A percentile compares a stretch with the other conserved stretches of the same genome.
Conservation (phyloP, 2,888 invertebrate species). For the Acronicta psi region DNA sequence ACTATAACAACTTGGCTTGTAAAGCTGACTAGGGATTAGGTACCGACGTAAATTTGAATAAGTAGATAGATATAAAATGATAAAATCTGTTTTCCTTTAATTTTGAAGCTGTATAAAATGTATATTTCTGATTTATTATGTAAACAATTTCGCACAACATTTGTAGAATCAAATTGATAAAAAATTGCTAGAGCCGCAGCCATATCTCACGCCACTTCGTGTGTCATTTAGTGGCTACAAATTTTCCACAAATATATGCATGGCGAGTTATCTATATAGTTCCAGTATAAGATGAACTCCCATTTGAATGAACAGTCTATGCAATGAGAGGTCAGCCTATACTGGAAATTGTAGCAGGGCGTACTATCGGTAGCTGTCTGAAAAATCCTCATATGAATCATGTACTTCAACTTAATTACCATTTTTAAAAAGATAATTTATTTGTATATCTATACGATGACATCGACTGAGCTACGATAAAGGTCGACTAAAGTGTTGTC, state of each 20-base stretch:
- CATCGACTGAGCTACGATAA: too few relatives aligned
- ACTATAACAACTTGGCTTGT: too few relatives aligned
- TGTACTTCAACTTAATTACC: conserved; percentile 42
- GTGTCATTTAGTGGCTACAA: conserved; percentile 47
- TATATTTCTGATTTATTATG: not conserved
- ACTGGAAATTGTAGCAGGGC: not conserved
- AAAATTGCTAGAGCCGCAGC: conserved; percentile 16
- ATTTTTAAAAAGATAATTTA: too few relatives aligned
- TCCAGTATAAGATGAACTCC: too few relatives aligned
- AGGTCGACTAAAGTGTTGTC: too few relatives aligned
- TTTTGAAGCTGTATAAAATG: not conserved
- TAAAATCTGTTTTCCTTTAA: conserved; percentile 2
- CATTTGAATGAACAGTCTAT: too few relatives aligned
- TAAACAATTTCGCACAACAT: conserved; percentile 10
- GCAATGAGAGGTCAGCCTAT: too few relatives aligned
- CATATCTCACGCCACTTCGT: conserved; percentile 17
- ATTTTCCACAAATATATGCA: conserved; percentile 32
- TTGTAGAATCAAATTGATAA: conserved; percentile 13
- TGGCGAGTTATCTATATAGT: too few relatives aligned
- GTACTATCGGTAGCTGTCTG: conserved; percentile 34
- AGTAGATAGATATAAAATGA: not conserved
- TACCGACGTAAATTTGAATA: not conserved
- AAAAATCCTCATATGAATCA: conserved; percentile 44
- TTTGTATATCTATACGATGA: too few relatives aligned
- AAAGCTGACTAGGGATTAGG: too few relatives aligned